Conservation (phyloP, 2,888 invertebrate genomes). For the Platypus cylindrus region DNA sequence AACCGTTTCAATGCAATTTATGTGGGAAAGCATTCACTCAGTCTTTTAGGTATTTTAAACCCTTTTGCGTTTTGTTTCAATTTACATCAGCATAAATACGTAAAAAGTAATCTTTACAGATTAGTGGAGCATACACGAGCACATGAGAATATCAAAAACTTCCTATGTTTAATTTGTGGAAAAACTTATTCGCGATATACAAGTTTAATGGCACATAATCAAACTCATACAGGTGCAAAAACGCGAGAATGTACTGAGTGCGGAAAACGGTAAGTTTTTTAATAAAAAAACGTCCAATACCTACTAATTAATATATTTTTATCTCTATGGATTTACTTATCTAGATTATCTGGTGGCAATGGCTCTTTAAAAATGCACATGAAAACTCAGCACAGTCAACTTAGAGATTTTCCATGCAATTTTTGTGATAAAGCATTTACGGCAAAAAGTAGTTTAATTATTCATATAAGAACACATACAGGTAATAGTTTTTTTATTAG, state of each 20-base stretch:
- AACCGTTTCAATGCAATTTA: conserved; percentile 32
- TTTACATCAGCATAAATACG: too few species aligned
- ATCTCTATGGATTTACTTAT: conserved; percentile 7
- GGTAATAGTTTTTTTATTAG: too few species aligned
- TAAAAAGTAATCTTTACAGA: conserved; percentile 16
- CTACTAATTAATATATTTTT: background rate
- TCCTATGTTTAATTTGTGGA: conserved; percentile 32
- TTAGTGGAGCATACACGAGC: conserved; percentile 33
- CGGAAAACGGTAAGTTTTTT: conserved; percentile 30
- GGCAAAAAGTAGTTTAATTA: conserved; percentile 31
- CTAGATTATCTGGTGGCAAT: conserved; percentile 31
- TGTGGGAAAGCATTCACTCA: conserved; percentile 31
- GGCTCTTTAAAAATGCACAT: conserved; percentile 37
- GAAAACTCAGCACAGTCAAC: too few species aligned
- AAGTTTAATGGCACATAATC: conserved; percentile 31
- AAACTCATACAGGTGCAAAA: conserved; percentile 33
- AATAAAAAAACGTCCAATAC: background rate
- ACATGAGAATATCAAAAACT: conserved; percentile 32
- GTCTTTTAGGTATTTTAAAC: conserved; percentile 22
- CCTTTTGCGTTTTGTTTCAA: too few species aligned
- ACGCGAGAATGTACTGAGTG: conserved; percentile 32
- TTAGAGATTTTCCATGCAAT: conserved; percentile 33
- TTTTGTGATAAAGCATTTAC: conserved; percentile 34
- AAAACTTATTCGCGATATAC: conserved; percentile 34
- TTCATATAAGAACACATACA: conserved; percentile 29